phyloP scores from a whole-genome alignment of 2,797 vertebrate species.

The Fistularia commersonii region DNA sequence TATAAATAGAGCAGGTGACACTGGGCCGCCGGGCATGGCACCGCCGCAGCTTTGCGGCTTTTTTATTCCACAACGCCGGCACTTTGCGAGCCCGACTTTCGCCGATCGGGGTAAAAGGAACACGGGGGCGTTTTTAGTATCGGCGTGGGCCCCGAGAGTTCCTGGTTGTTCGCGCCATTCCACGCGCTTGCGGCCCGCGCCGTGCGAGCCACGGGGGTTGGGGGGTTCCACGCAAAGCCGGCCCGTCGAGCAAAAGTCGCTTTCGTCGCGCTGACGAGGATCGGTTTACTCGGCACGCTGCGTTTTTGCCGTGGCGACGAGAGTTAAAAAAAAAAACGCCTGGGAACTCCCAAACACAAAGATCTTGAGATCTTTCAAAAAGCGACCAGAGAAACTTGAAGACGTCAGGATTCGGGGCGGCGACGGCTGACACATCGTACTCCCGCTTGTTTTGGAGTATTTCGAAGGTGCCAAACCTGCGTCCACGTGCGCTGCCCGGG shows the following conservation, averaged over 20 bases:
- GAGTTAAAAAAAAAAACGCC: too few species aligned
- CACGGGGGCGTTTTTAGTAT: slow-evolving; percentile 6
- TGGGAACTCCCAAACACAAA: too few species aligned
- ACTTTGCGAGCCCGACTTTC: slow-evolving; percentile 21
- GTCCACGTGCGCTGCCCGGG: too few species aligned
- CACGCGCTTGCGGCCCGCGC: slow-evolving; percentile 51
- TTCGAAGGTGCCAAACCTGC: too few species aligned
- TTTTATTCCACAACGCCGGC: slow-evolving; percentile 40
- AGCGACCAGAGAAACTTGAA: too few species aligned
- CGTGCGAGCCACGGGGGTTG: slow-evolving; percentile 48
- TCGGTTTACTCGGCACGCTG: slow-evolving; percentile 7
- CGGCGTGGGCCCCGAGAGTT: slow-evolving; percentile 19
- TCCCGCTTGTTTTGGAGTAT: too few species aligned
- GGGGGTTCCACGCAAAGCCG: slow-evolving; percentile 40
- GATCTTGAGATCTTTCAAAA: too few species aligned
- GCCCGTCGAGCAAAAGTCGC: slow-evolving; percentile 39
- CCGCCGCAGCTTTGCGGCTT: slow-evolving; percentile 49
- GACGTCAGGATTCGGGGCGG: too few species aligned
- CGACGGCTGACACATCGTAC: too few species aligned
- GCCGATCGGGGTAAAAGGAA: slow-evolving; percentile 17
- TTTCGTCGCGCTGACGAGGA: slow-evolving; percentile 21
- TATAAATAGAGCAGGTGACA: slow-evolving; percentile 74
- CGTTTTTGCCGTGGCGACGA: too few species aligned
- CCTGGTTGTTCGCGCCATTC: slow-evolving; percentile 72
- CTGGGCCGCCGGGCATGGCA: slow-evolving; percentile 42